Base-by-base conservation (phyloP, 2,113 vertebrate species). In the Calidris pugnax region DNA sequence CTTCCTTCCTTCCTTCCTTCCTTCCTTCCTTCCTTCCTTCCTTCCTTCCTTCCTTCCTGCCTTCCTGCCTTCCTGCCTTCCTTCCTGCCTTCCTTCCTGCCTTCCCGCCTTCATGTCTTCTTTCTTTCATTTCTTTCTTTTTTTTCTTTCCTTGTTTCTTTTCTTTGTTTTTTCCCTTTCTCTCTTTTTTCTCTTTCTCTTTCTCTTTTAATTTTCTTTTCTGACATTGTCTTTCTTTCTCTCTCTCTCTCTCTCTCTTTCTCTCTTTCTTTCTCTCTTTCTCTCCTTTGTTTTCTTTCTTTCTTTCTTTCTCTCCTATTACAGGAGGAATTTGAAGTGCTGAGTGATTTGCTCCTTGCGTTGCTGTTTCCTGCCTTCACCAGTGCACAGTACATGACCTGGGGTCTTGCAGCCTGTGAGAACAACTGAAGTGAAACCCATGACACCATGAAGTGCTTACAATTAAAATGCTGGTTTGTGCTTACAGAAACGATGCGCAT, bases 401-500 rank as follows among this genome's bases (percentile, higher is more conserved):
- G 39, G 57, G 77, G 45, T 82, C 67, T 43, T 57, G 78, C 62
- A 8, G 6, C 64, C 51, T 89, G 77, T 63, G 72, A 66, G 89
- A 92, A 87, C 68, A 87, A 83, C 89, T 94, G 78, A 83, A 93
- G 71, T 82, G 53, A 89, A 94, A 93, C 82, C 57, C 71, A 33
- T 23, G 81, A 60, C 78, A 75, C 78, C 16, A 6, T 62, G 67
- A 69, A 94, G 82, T 5, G 5, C 85, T 90, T 87, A 27, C 69
- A 89, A 96, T 96, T 82, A 91, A 93, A 94, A 87, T 76, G 78
- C 66, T 89, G 62, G 13, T 93, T 91, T 94, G 66, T 89, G 95
- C 93, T 94, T 95, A 95, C 89, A 95, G 95, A 95, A 96, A 89
- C 16, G 1, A 68, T 84, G 90, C 6, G 27, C 90, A 84, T 62